phyloP scores from a whole-genome alignment of 2,888 invertebrate genomes.

The Corbicula japonica region DNA sequence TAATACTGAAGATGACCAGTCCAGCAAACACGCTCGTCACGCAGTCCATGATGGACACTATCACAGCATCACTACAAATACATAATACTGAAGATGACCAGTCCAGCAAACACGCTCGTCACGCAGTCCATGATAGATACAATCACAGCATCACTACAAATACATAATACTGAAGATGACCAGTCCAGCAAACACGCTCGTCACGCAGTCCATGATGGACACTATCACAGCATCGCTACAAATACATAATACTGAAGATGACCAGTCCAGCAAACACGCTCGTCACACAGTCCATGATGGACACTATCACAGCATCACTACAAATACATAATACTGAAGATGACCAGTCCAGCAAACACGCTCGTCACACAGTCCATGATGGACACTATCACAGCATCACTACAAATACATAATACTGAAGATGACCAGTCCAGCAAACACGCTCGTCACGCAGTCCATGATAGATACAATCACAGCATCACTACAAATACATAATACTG shows the following conservation, averaged over 20 bases:
- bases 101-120: conserved; percentile 84
- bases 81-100: conserved; percentile 84
- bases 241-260: conserved; percentile 84
- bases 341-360: conserved; percentile 84
- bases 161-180: conserved; percentile 85
- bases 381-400: conserved; percentile 83
- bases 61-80: conserved; percentile 82
- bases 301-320: conserved; percentile 83
- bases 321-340: conserved; percentile 84
- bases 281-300: conserved; percentile 82
- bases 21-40: conserved; percentile 85
- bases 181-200: conserved; percentile 84
- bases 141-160: conserved; percentile 82
- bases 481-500: conserved; percentile 83
- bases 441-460: conserved; percentile 82
- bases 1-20: conserved; percentile 84
- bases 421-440: conserved; percentile 85
- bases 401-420: conserved; percentile 84
- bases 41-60: conserved; percentile 82
- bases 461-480: conserved; percentile 83
- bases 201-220: conserved; percentile 81
- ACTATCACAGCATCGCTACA: conserved; percentile 83
- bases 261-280: conserved; percentile 85
- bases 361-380: conserved; percentile 83
- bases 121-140: conserved; percentile 82